Evolutionary conservation across 2,797 vertebrate genomes (phyloP), one percentile per base, ranked within the genome.

Genomic region (Bovichtus diacanthus): DNA sequence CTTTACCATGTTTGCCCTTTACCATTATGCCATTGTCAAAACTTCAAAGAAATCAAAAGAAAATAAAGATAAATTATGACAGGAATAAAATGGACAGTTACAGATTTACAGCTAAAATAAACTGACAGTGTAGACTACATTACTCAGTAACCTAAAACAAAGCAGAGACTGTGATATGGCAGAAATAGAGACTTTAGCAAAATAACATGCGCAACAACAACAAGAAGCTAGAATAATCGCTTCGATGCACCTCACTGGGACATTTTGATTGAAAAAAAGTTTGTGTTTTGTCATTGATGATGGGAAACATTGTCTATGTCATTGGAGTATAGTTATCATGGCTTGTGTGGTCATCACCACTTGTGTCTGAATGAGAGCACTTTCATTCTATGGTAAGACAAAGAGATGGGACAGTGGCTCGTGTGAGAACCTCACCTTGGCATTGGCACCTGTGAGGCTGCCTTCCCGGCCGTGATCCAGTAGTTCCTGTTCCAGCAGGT

Each of bases 401-500:
- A 39, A 62, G 4, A 27, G 12, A 53, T 11, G 34, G 31, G 31
- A 39, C 15, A 71, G 3, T 11, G n/a, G 18, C 63, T 68, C 39
- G 55, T 46, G 15, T 43, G 12, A 23, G 25, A 19, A 51, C 7
- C 49, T 29, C 61, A 97, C 97, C 96, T 98, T 98, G 82, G 93
- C 94, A 71, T 97, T 97, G 0, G 95, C 92, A 21, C 96, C 95
- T 25, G 96, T 89, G 36, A 95, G 74, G 77, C 94, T 96, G 9
- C 96, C 94, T 1, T 98, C 98, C 56, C 97, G 93, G 50, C 96
- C 96, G 0, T 98, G 98, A 66, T 99, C 98, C 92, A 99, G 93
- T 34, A 99, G 95, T 87, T 99, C 98, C 93, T 98, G 97, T 89
- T 99, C 98, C 85, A 99, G 94, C 87, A 99, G 93, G 86, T 99